A percentile compares a stretch with the other conserved stretches of the same genome.
Conservation (phyloP, 2,888 invertebrate genomes). For the Papilio protenor region DNA sequence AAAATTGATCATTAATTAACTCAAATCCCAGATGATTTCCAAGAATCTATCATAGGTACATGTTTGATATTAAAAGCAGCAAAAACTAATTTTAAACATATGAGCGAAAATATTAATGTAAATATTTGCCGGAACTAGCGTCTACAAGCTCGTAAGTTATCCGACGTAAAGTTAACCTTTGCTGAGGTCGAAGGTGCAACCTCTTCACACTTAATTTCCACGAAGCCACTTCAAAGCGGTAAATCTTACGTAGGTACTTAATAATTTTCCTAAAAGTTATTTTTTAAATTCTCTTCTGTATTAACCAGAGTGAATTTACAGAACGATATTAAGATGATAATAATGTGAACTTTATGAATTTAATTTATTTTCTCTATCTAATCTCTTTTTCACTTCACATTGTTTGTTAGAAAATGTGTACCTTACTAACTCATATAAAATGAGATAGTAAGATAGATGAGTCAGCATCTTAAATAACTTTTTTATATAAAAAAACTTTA, state of each 20-base stretch:
- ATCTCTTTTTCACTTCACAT: not conserved
- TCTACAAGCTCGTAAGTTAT: not conserved
- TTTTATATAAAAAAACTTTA: too few relatives aligned
- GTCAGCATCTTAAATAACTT: too few relatives aligned
- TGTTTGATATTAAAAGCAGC: not conserved
- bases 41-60: not conserved
- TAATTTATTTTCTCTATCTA: not conserved
- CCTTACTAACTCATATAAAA: not conserved
- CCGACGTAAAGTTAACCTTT: not conserved
- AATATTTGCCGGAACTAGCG: not conserved
- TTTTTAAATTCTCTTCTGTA: not conserved
- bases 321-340: too few relatives aligned
- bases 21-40: too few relatives aligned
- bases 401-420: not conserved
- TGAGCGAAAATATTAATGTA: not conserved
- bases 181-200: conserved; percentile 12
- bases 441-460: not conserved
- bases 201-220: conserved; percentile 13
- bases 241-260: not conserved
- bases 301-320: too few relatives aligned
- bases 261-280: not conserved
- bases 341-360: not conserved
- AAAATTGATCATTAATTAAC: too few relatives aligned
- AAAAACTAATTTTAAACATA: not conserved
- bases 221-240: not conserved